Percentiles rank a stretch among this genome's conserved stretches.
Conservation (phyloP, 2,113 vertebrate species). For the Ammodytes marinus region DNA sequence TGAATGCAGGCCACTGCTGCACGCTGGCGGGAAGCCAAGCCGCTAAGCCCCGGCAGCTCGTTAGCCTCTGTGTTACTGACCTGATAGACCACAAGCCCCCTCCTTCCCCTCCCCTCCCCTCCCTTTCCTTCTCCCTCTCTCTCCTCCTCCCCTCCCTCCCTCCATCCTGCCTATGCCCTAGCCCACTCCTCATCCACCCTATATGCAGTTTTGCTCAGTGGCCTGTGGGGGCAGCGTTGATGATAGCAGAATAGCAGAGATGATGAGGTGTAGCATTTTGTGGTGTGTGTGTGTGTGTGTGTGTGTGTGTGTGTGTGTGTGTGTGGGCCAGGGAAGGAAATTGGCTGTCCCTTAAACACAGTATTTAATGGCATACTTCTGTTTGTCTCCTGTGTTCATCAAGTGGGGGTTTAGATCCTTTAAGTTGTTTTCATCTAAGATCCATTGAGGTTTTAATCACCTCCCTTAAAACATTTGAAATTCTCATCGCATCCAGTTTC, state of each 20-base stretch:
- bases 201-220: constrained; percentile 10
- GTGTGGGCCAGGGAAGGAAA: background rate
- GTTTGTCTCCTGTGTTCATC: constrained; percentile 29
- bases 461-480: background rate
- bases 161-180: background rate
- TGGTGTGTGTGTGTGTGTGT: no score
- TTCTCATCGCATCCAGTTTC: constrained; percentile 3
- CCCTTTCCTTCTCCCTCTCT: background rate
- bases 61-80: constrained; percentile 82
- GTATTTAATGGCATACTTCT: constrained; percentile 26
- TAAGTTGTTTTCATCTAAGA: constrained; percentile 48
- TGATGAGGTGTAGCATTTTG: background rate
- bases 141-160: background rate
- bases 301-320: background rate
- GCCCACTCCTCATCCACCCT: background rate
- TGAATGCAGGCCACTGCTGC: constrained; percentile 72
- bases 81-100: constrained; percentile 77
- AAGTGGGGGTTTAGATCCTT: constrained; percentile 22
- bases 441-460: constrained; percentile 43
- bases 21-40: constrained; percentile 71
- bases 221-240: constrained; percentile 55
- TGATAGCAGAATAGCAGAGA: background rate
- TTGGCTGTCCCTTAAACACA: constrained; percentile 16
- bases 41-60: constrained; percentile 78
- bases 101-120: background rate